Evolutionary conservation across 2,113 vertebrate species (phyloP), one percentile per base, ranked within the genome.

Genomic region (Willisornis vidua): DNA sequence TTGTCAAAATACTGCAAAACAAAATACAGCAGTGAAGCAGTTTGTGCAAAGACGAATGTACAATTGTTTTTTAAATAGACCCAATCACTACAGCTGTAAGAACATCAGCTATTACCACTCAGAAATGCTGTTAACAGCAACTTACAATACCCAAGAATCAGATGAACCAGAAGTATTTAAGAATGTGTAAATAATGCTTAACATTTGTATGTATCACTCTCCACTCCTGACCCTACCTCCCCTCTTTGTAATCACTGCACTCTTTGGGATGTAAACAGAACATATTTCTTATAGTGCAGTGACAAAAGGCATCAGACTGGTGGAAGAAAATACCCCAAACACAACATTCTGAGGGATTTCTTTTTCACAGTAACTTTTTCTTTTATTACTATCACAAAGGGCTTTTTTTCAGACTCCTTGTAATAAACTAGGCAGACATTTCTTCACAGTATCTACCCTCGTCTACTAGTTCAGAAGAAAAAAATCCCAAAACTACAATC

Each of bases 1-100:
- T 92, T 93, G 87, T 99, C 99, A 91, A 99, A 99, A 89, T 99
- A 99, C 99, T 99, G 96, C 78, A 94, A 94, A 80, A 61, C 19
- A 91, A 90, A 90, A 85, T 19, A 93, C 3, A 75, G 57, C 1
- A 52, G 74, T 63, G 77, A 95, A 59, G 57, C 13, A 81, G 54
- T 89, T 80, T 58, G 5, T 19, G 5, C 41, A 61, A 61, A 90
- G n/a, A 62, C 19, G 78, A 75, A 41, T 0, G 5, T 61, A 87
- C 6, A 79, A 45, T 31, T 29, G 26, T 5, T 76, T 82, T 87
- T 87, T 48, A 74, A 68, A 70, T 1, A 51, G 41, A 71, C 16
- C 10, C 19, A 59, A 78, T 7, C 15, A 51, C 28, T 54, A 78
- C 39, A 73, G 29, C 35, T 59, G 19, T 18, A 92, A 51, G 61